phyloP scores from a whole-genome alignment of 1,140 invertebrate species.

The Dysdera silvatica region DNA sequence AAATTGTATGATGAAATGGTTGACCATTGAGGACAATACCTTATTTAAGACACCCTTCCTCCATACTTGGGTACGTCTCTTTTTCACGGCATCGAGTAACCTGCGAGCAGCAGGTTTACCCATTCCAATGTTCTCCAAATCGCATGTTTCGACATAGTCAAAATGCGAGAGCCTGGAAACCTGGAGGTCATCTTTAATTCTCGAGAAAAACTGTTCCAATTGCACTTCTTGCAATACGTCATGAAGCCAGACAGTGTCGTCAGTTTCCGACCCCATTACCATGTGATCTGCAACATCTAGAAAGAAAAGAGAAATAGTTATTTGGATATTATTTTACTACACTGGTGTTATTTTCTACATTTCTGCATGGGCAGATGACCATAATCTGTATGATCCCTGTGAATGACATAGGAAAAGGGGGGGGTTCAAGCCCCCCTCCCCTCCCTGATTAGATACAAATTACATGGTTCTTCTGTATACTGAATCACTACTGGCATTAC shows the following conservation, averaged over 20 bases:
- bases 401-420: too few relatives aligned
- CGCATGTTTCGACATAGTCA: conserved; percentile 87
- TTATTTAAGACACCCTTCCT: conserved; percentile 31
- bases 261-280: conserved; percentile 9
- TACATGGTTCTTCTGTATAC: too few relatives aligned
- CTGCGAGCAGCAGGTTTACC: conserved; percentile 83
- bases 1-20: too few relatives aligned
- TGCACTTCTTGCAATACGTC: conserved; percentile 82
- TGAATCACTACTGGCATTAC: too few relatives aligned
- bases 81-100: conserved; percentile 83
- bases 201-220: conserved; percentile 79
- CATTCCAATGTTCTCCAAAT: conserved; percentile 89
- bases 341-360: too few relatives aligned
- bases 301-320: too few relatives aligned
- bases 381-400: too few relatives aligned
- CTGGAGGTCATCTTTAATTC: conserved; percentile 85
- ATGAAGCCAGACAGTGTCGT: conserved; percentile 63
- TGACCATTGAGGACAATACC: background rate
- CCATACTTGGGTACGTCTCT: conserved; percentile 53
- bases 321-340: too few relatives aligned
- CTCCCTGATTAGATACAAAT: too few relatives aligned
- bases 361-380: too few relatives aligned
- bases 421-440: too few relatives aligned
- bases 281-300: too few relatives aligned
- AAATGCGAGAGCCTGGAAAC: conserved; percentile 85